phyloP scores from a whole-genome alignment of 2,797 vertebrate species.

The Karalla daura region DNA sequence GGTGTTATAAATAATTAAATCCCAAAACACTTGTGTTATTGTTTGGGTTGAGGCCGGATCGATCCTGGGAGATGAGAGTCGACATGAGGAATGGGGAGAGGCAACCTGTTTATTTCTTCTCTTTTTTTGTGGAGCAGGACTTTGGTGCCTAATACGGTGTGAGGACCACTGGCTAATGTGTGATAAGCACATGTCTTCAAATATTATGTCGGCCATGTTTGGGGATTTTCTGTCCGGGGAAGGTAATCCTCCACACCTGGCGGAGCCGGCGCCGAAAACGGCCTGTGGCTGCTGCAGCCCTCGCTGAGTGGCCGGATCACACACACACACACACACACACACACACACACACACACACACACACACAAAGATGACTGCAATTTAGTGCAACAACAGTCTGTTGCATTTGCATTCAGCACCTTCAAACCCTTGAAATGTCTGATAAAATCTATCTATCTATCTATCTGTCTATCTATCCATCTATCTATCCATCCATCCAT shows the following conservation, averaged over 20 bases:
- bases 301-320: background rate
- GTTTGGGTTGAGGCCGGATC: background rate
- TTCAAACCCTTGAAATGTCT: constrained; percentile 31
- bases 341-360: background rate
- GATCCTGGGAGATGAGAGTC: background rate
- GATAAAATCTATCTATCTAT: constrained; percentile 50
- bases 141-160: constrained; percentile 27
- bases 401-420: too few species aligned
- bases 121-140: constrained; percentile 2
- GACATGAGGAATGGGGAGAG: constrained; percentile 6
- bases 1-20: constrained; percentile 6
- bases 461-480: too few species aligned
- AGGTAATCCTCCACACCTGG: constrained; percentile 31
- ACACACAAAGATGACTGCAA: constrained; percentile 18
- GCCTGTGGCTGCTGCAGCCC: background rate
- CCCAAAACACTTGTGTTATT: constrained; percentile 22
- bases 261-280: constrained; percentile 1
- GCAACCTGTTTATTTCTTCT: too few species aligned
- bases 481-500: too few species aligned
- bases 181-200: constrained; percentile 43
- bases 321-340: constrained; percentile 34
- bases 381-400: constrained; percentile 13
- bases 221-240: constrained; percentile 40
- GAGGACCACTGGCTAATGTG: constrained; percentile 44
- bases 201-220: constrained; percentile 37